These are phyloP conservation scores for Cygnus atratus DNA, from an alignment of 2,113 vertebrate genomes.

Conservation along the genomic window DNA sequence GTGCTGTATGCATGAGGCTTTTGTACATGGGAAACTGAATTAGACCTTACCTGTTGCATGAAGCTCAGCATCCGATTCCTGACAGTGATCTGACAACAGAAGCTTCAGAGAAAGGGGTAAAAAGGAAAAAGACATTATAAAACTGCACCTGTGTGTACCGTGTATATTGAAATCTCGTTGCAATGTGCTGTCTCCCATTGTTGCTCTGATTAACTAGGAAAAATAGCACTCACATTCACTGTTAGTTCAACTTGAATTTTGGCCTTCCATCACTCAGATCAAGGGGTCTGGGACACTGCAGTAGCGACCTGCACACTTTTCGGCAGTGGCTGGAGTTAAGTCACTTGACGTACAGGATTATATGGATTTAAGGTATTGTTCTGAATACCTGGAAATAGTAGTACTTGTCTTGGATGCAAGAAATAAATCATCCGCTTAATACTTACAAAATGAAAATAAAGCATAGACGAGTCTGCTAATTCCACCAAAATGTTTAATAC, in stretches of 20 bases:
- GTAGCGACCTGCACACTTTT: background rate
- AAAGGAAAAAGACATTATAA: background rate
- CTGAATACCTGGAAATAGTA: background rate
- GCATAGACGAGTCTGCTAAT: background rate
- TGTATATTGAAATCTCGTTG: background rate
- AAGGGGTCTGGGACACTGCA: background rate
- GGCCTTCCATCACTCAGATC: background rate
- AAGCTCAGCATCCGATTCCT: background rate
- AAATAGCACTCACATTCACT: background rate
- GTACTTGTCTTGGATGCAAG: background rate
- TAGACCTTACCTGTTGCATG: background rate
- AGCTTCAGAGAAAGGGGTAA: background rate
- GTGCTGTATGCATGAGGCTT: background rate
- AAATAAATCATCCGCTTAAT: background rate
- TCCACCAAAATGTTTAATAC: constrained; percentile 79
- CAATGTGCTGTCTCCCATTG: background rate
- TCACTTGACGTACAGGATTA: constrained; percentile 42
- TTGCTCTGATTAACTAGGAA: background rate
- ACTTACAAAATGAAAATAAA: background rate
- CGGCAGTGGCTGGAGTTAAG: constrained; percentile 20
- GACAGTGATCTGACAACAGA: background rate
- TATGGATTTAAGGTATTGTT: background rate
- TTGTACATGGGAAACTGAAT: background rate
- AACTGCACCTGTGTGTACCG: background rate
- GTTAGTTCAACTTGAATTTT: background rate